Evolutionary conservation across 2,113 vertebrate genomes (phyloP), one percentile per base, ranked within the genome.

Genomic region (Elaphurus davidianus): DNA sequence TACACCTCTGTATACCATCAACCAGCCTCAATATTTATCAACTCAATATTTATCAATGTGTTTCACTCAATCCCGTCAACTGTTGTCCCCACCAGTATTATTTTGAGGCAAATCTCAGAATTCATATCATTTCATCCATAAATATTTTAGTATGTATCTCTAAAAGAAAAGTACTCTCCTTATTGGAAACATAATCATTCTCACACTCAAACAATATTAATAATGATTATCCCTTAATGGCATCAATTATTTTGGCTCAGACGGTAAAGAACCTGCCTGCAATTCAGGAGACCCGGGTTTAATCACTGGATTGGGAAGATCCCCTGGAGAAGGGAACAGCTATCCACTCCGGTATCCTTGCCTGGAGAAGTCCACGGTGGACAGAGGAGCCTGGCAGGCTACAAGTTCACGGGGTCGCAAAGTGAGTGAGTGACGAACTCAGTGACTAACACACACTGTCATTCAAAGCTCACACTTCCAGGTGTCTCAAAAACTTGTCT

Each of bases 1-100:
- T 8, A 30, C 0, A 1, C 16, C 40, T 30, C 25, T 17, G 6
- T 9, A 12, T 7, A 5, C 57, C 40, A 33, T 59, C 13, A 45
- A 10, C 17, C 21, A 6, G 14, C 25, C 17, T 60, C 52, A 23
- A 6, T 74, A 40, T 40, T 67, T 54, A 54, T 54, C 52, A 54
- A 6, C 52, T 54, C 15, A 36, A 52, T 14, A 19, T 50, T 74
- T 47, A 50, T 21, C 50, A 67, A 28, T 52, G 23, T 8, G 30
- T 19, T 97, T 60, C 62, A 4, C 3, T n/a, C n/a, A 87, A 27
- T 12, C 36, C 14, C 17, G 50, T 81, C 6, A 15, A 14, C 57
- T 17, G 8, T 17, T 71, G 27, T 67, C 59, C 57, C 11, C 79
- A 47, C 13, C 23, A 23, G 30, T 6, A 36, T 86, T 40, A 55